Conservation (phyloP, 1,140 invertebrate genomes). For the Globodera rostochiensis region DNA sequence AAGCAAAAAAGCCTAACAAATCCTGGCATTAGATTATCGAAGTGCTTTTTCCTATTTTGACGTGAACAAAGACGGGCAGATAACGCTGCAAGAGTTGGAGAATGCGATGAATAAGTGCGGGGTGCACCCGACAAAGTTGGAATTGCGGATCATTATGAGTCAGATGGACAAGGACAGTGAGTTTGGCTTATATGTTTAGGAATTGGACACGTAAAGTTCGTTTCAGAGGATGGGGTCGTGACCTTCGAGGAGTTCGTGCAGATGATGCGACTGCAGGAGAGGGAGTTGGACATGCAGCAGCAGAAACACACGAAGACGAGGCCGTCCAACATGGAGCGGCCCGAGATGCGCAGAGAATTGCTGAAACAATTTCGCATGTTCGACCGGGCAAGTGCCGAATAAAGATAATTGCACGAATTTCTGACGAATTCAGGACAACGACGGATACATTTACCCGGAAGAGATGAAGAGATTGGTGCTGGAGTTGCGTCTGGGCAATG, state of each 20-base stretch:
- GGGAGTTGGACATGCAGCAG: slow-evolving; percentile 14
- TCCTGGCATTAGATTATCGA: slow-evolving; percentile 53
- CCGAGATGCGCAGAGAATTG: slow-evolving; percentile 53
- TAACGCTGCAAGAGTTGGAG: slow-evolving; percentile 59
- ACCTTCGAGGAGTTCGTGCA: slow-evolving; percentile 63
- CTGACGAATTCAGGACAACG: slow-evolving; percentile 57
- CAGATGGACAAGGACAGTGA: slow-evolving; percentile 62
- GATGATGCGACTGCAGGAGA: slow-evolving; percentile 56
- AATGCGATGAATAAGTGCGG: slow-evolving; percentile 65
- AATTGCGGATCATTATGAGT: slow-evolving; percentile 59
- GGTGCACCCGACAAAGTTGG: slow-evolving; percentile 58
- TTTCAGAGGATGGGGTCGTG: slow-evolving; percentile 63
- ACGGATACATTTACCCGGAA: slow-evolving; percentile 60
- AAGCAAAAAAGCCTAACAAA: neutral
- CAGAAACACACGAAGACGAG: slow-evolving; percentile 15
- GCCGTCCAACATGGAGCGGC: neutral
- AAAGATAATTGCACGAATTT: neutral
- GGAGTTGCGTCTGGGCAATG: slow-evolving; percentile 54
- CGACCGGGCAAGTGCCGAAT: slow-evolving; percentile 46
- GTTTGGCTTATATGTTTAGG: slow-evolving; percentile 27
- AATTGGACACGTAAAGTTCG: neutral
- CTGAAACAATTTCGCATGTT: slow-evolving; percentile 62
- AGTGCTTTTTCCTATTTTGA: slow-evolving; percentile 63
- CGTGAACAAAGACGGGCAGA: slow-evolving; percentile 64
- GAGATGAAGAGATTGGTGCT: slow-evolving; percentile 60